Evolutionary conservation across 2,888 invertebrate genomes (phyloP).

Genomic region (Gastracanthus pulcherrimus): DNA sequence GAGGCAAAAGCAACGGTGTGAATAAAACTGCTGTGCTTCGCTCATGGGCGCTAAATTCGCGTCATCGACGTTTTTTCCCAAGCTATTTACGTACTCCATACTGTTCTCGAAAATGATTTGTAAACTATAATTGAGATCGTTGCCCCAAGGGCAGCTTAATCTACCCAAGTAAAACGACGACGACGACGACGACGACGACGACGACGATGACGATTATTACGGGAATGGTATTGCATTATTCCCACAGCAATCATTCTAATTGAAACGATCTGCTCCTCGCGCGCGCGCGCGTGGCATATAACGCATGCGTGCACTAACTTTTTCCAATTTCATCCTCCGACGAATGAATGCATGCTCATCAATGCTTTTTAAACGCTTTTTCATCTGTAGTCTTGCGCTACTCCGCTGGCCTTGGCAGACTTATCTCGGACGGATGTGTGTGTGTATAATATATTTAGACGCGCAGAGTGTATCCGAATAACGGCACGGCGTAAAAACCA

Average conservation of each 20-base stretch:
- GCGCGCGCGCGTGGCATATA: background rate
- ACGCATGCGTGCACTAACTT: background rate
- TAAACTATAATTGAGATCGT: constrained; percentile 48
- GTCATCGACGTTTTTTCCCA: constrained; percentile 40
- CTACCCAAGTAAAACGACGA: background rate
- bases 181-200: background rate
- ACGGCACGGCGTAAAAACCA: no score
- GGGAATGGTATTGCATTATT: constrained; percentile 38
- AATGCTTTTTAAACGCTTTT: background rate
- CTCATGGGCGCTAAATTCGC: background rate
- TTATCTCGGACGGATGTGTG: background rate
- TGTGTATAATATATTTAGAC: no score
- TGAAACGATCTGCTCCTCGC: background rate
- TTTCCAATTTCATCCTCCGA: background rate
- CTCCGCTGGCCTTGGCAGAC: background rate
- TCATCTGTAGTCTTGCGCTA: background rate
- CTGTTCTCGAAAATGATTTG: constrained; percentile 33
- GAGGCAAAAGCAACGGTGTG: background rate
- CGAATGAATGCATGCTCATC: no score
- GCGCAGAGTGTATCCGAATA: background rate
- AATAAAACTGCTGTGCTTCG: background rate
- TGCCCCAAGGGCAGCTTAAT: constrained; percentile 54
- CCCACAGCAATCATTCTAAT: constrained; percentile 38
- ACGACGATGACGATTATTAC: constrained; percentile 39
- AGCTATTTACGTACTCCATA: constrained; percentile 26